Base-by-base conservation (phyloP, 2,888 invertebrate species). In the Flabesymbios commensalis region DNA sequence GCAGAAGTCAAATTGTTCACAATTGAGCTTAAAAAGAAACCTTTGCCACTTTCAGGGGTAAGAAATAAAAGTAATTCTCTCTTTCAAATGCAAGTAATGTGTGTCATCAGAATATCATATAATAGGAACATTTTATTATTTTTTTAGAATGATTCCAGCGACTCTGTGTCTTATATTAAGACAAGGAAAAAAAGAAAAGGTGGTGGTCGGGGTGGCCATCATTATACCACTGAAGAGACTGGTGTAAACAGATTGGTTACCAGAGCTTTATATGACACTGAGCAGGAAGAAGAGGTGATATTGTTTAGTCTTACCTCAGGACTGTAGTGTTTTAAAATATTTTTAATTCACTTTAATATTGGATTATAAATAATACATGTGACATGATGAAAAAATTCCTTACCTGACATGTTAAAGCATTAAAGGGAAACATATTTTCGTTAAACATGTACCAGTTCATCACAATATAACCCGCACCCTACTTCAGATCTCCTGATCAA, bases 181-280 rank as follows among this genome's bases (percentile, higher is more conserved):
- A 73, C 73, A 36, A 61, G 71, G 33, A 42, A 54, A 51, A 42
- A 51, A 26, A 17, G 26, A 7, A 24, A 29, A 0, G 33, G 53
- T 7, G 17, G 3, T 17, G 58, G 24, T 29, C 19, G 0, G 31
- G 41, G 10, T 17, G 42, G 7, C 22, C 39, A 39, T 49, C 47
- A 51, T 45, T 57, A 36, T 28, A 33, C 42, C 19, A 52, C 62
- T 59, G 77, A 77, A 48, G 76, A 78, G 55, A 76, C 77, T 0
- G 76, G 74, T 1, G 71, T 75, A 3, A 82, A 82, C 67, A 67
- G 81, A 33, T 72, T 82, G 45, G 74, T 77, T 7, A 74, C 78
- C 2, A 62, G 80, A 36, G 82, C 82, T 7, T 70, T 82, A 19
- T 82, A 82, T 68, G 82, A 82, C 67, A 81, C 82, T n/a, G 80